Percentiles rank a stretch among this genome's conserved stretches.
Evolutionary conservation across 2,113 vertebrate species (phyloP).

Genomic region (Oryzias woworae): DNA sequence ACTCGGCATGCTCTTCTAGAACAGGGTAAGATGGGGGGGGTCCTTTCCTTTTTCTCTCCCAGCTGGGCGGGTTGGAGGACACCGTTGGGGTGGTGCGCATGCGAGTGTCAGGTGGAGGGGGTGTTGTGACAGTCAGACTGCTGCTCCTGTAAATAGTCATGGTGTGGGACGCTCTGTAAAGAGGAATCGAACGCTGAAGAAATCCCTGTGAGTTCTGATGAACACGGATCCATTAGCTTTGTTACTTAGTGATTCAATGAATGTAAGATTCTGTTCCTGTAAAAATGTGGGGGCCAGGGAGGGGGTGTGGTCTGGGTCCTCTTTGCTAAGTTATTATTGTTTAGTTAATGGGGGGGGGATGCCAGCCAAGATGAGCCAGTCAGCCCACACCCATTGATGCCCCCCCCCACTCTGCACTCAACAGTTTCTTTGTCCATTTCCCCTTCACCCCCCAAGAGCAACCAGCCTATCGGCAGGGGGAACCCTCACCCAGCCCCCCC

Average conservation of each 20-base stretch:
- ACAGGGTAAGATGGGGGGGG: slow-evolving; percentile 69
- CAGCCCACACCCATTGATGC: slow-evolving; percentile 33
- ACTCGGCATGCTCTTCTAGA: slow-evolving; percentile 82
- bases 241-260: slow-evolving; percentile 82
- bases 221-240: slow-evolving; percentile 79
- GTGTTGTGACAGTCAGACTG: slow-evolving; percentile 71
- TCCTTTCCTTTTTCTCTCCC: slow-evolving; percentile 56
- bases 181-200: too few relatives aligned
- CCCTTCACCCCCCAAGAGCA: slow-evolving; percentile 71
- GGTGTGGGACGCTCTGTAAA: slow-evolving; percentile 7
- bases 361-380: slow-evolving; percentile 65
- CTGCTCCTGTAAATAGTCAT: slow-evolving; percentile 80
- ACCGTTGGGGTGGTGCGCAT: slow-evolving; percentile 46
- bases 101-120: slow-evolving; percentile 45
- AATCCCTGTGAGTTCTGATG: slow-evolving; percentile 73
- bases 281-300: slow-evolving; percentile 75
- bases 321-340: slow-evolving; percentile 62
- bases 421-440: slow-evolving; percentile 70
- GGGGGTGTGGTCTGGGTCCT: slow-evolving; percentile 67
- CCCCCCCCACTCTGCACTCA: slow-evolving; percentile 61
- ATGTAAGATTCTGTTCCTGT: slow-evolving; percentile 81
- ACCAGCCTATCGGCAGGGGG: slow-evolving; percentile 77
- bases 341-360: slow-evolving; percentile 47
- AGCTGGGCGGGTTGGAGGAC: slow-evolving; percentile 45
- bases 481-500: slow-evolving; percentile 69